Evolutionary conservation across 30 jellyfish, hydroid and myxozoan genomes (phyloP).

Genomic region (Hydra vulgaris): DNA sequence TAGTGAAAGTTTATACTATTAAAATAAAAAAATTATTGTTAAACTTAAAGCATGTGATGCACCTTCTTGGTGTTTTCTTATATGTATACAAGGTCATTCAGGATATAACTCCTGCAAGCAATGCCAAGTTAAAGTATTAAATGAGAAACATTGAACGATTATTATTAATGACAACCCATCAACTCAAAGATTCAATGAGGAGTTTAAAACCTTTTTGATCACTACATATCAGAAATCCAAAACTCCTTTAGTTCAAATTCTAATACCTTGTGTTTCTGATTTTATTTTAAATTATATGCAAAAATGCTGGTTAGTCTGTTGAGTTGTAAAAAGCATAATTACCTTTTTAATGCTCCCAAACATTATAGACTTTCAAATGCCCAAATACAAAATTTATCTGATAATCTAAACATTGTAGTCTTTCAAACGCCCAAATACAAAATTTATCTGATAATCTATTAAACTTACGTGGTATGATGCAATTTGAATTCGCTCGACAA

Average conservation of each 20-base stretch:
- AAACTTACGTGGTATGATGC: slow-evolving; percentile 13
- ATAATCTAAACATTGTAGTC: slow-evolving; percentile 26
- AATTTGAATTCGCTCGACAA: slow-evolving; percentile 37
- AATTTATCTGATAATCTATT: slow-evolving; percentile 20
- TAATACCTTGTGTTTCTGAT: slow-evolving; percentile 17
- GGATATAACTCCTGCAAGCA: slow-evolving; percentile 48
- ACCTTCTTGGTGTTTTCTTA: slow-evolving; percentile 40
- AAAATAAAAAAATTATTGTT: not conserved
- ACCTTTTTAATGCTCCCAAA: not conserved
- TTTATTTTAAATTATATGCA: slow-evolving; percentile 25
- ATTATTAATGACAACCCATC: not conserved
- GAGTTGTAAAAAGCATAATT: slow-evolving; percentile 30
- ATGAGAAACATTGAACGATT: not conserved
- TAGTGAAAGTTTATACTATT: not conserved
- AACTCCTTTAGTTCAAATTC: slow-evolving; percentile 13
- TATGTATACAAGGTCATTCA: slow-evolving; percentile 16
- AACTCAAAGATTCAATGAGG: not conserved
- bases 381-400: slow-evolving; percentile 20
- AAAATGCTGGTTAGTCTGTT: slow-evolving; percentile 32
- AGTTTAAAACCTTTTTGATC: not conserved
- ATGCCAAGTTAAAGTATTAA: slow-evolving; percentile 23
- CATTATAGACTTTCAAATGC: slow-evolving; percentile 20
- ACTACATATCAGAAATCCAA: slow-evolving; percentile 9
- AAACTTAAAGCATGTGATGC: slow-evolving; percentile 23
- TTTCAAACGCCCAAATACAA: slow-evolving; percentile 11